Percentiles rank a stretch among this genome's conserved stretches.
Evolutionary conservation across 2,888 invertebrate species (phyloP).

Genomic region (Azorinus chamasolen): DNA sequence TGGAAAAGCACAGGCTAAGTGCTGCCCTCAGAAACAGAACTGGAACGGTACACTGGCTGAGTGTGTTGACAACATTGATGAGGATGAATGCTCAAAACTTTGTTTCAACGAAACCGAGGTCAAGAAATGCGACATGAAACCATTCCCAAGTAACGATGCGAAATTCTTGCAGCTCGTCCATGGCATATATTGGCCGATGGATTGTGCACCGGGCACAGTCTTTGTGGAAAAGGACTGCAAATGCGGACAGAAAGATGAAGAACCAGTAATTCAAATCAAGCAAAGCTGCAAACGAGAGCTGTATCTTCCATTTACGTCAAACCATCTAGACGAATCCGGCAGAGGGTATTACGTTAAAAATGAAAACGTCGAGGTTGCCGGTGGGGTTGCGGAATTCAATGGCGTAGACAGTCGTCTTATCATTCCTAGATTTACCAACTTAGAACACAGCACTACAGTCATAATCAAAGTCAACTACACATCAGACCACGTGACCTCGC

Average conservation of each 20-base stretch:
- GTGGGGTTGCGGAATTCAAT: slow-evolving; percentile 72
- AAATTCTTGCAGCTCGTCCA: no score
- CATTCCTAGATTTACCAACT: slow-evolving; percentile 76
- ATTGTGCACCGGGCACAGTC: slow-evolving; percentile 72
- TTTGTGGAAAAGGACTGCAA: slow-evolving; percentile 21
- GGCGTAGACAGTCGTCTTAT: slow-evolving; percentile 70
- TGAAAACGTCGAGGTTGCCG: slow-evolving; percentile 68
- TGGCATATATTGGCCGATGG: slow-evolving; percentile 19
- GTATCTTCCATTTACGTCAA: slow-evolving; percentile 62
- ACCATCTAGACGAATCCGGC: slow-evolving; percentile 66
- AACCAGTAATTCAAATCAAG: not conserved
- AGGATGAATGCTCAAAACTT: no score
- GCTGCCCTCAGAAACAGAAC: slow-evolving; percentile 66
- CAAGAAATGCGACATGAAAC: no score
- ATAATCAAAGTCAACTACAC: slow-evolving; percentile 71
- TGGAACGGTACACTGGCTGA: slow-evolving; percentile 58
- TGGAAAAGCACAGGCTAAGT: slow-evolving; percentile 60
- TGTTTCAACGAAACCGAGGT: no score
- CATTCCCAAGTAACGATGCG: no score
- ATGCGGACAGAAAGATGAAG: slow-evolving; percentile 1
- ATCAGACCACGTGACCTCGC: slow-evolving; percentile 24
- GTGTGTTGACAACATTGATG: no score
- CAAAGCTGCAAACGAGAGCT: slow-evolving; percentile 32
- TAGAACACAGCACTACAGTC: slow-evolving; percentile 71
- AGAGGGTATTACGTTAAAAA: slow-evolving; percentile 53